Evolutionary conservation across 2,797 vertebrate genomes (phyloP), one percentile per base, ranked within the genome.

Genomic region (Leuciscus waleckii): DNA sequence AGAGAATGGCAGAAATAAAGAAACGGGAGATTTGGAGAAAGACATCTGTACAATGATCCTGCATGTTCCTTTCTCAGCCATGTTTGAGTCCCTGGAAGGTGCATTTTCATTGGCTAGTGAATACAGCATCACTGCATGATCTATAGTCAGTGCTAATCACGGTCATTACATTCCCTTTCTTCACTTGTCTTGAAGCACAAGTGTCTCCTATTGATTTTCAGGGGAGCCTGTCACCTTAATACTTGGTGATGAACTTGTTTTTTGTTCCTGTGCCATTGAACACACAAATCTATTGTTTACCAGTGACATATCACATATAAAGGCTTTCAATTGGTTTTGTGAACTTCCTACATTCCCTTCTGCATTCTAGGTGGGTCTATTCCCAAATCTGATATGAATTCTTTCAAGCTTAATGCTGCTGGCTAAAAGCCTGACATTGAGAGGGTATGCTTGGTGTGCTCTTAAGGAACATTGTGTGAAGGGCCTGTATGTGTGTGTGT

Each of bases 301-400:
- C 26, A 69, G 67, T 58, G 75, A 84, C 77, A 85, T 23, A 71
- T 79, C 68, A 51, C 29, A 80, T 51, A 49, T 29, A 73, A 54
- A 78, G 51, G 56, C 77, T 85, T 80, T 80, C 77, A 73, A 63
- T 29, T 85, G 83, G 54, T 73, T 85, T 73, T 80, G 54, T 70
- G 65, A 79, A 80, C 39, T 71, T 85, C 67, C 68, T 63, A 80
- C 56, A 74, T 85, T 79, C 68, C 69, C 68, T 85, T 85, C 68
- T 80, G 67, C 69, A 51, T 73, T 79, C 39, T 80, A 79, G 76
- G 41, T 85, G 77, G 56, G 84, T 80, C 77, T 85, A 74, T 85
- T 85, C 58, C 84, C 77, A 80, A 65, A 85, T 85, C 77, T 85
- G 84, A 85, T 85, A 85, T 85, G 84, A 85, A 85, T 85, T 85